A percentile compares a stretch with the other conserved stretches of the same genome.
These are phyloP conservation scores for human (Homo sapiens) DNA, from an alignment of 2,113 vertebrate species.

Conservation along the genomic window DNA sequence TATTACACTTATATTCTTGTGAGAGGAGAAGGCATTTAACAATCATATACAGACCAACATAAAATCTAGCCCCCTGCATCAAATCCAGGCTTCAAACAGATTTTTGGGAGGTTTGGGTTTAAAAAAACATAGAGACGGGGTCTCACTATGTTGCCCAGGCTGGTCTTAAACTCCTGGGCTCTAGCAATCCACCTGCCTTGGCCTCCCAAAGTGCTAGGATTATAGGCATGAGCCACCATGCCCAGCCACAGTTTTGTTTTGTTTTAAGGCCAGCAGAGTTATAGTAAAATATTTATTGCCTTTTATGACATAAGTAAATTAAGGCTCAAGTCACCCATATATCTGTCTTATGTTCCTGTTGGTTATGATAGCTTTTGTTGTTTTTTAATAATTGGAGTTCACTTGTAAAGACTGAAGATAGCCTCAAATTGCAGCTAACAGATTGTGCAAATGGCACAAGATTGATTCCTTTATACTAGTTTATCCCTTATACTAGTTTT, in stretches of 20 bases:
- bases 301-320: neutral
- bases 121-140: too few relatives aligned
- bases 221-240: too few relatives aligned
- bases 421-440: neutral
- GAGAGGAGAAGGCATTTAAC: neutral
- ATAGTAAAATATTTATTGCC: neutral
- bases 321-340: neutral
- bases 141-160: too few relatives aligned
- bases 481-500: neutral
- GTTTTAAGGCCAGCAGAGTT: neutral
- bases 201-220: too few relatives aligned
- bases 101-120: neutral
- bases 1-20: neutral
- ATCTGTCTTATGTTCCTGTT: neutral
- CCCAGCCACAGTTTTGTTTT: neutral
- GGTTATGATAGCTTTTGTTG: neutral
- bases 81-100: neutral
- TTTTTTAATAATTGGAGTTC: neutral
- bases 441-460: too few relatives aligned
- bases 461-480: neutral
- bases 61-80: neutral
- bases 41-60: neutral
- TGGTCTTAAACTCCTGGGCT: too few relatives aligned
- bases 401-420: neutral
- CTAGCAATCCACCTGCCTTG: too few relatives aligned